phyloP scores from a whole-genome alignment of 2,888 invertebrate species.

The Timandra comae region DNA sequence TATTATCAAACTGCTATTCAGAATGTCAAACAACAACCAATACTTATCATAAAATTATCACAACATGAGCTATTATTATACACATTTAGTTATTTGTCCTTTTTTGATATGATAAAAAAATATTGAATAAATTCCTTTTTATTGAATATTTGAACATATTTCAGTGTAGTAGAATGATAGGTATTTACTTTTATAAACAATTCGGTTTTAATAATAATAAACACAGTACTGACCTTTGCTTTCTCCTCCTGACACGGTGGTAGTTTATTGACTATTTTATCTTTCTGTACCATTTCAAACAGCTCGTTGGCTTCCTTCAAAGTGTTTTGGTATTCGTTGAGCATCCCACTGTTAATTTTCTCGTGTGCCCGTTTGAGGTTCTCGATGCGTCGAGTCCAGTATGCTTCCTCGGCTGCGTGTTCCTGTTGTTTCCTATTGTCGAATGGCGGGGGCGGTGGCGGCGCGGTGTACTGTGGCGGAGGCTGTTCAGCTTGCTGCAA shows the following conservation, averaged over 20 bases:
- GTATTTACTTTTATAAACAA: too few species aligned
- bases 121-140: too few species aligned
- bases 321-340: conserved; percentile 61
- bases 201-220: too few species aligned
- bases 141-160: too few species aligned
- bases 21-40: too few species aligned
- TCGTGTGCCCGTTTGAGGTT: conserved; percentile 59
- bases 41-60: too few species aligned
- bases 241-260: conserved; percentile 69
- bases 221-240: conserved; percentile 56
- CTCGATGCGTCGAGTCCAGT: conserved; percentile 65
- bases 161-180: too few species aligned
- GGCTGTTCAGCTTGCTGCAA: conserved; percentile 56
- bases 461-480: conserved; percentile 35
- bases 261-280: conserved; percentile 51
- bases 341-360: conserved; percentile 61
- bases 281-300: conserved; percentile 47
- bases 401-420: conserved; percentile 58
- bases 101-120: too few species aligned
- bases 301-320: conserved; percentile 63
- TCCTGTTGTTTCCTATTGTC: conserved; percentile 47
- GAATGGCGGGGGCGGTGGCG: conserved; percentile 45
- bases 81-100: too few species aligned
- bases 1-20: too few species aligned
- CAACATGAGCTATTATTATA: too few species aligned